Evolutionary conservation across 2,113 vertebrate species (phyloP).

Genomic region (Mesoclemmys tuberculata): DNA sequence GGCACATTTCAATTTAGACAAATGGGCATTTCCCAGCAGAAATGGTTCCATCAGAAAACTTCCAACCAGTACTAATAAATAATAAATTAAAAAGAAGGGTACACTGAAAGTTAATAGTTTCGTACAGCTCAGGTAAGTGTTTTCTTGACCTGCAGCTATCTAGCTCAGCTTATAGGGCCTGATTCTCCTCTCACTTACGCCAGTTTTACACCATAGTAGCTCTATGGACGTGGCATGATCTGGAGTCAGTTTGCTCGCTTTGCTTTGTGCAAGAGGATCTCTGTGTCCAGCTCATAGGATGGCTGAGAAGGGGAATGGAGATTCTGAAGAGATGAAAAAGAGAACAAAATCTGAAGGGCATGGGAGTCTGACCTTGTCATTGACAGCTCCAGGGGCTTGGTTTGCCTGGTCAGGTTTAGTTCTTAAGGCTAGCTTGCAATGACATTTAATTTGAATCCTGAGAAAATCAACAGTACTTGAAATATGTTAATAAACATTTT

Average conservation of each 20-base stretch:
- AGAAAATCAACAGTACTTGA: constrained; percentile 10
- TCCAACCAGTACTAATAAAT: background rate
- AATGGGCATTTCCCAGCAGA: background rate
- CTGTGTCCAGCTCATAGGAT: background rate
- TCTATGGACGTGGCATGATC: background rate
- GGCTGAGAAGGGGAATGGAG: background rate
- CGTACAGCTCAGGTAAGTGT: background rate
- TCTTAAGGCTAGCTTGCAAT: constrained; percentile 6
- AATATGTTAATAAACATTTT: constrained; percentile 13
- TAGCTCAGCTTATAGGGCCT: background rate
- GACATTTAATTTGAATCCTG: background rate
- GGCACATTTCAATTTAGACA: background rate
- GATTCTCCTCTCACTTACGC: background rate
- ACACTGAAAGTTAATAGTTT: background rate
- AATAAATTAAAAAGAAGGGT: background rate
- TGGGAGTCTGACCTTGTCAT: constrained; percentile 18
- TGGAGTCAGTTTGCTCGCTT: background rate
- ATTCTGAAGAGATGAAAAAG: background rate
- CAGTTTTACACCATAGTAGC: background rate
- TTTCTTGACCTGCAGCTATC: background rate
- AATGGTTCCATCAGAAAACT: background rate
- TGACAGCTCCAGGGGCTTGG: background rate
- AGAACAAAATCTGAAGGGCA: background rate
- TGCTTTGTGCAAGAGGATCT: background rate
- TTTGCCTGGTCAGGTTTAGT: constrained; percentile 11